Evolutionary conservation across 2,797 vertebrate genomes (phyloP), one percentile per base, ranked within the genome.

Genomic region (Mallotus villosus): DNA sequence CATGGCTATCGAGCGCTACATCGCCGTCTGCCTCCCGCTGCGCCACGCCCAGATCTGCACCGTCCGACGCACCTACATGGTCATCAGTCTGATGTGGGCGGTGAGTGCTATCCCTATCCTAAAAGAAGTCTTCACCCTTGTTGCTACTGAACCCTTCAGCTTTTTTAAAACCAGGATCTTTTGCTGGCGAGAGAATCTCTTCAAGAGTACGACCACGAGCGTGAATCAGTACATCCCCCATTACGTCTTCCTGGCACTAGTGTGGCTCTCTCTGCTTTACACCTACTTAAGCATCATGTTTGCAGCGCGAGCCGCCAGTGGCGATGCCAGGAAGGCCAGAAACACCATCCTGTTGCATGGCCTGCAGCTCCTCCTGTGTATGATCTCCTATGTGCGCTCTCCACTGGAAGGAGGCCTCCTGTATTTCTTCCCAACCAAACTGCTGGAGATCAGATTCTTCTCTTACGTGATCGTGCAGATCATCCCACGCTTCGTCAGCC

Each of bases 1-100:
- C 73, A 93, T 94, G 92, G 90, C 90, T 0, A 46, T 90, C 2
- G 91, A 92, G 78, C 90, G 92, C 67, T 93, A 90, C 78, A 75
- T 93, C 16, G 91, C 93, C 74, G 67, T 93, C 49, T 91, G 92
- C 37, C 1, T 78, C 6, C 91, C 91, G 0, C 82, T 92, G 34
- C 83, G 75, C 12, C 87, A 91, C 1, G 3, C 69, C 17, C 51
- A 84, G 61, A 19, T 92, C 14, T 91, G 89, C 24, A 91, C 86
- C 0, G 53, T 87, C 1, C 84, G 49, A 27, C 75, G 77, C 24
- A 89, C 86, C 0, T 89, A 88, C 27, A 14, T 83, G 12, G 34
- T 87, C 24, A 89, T 92, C 7, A 75, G 70, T 5, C 81, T 83
- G 60, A 87, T 92, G 16, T 92, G 90, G 89, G 60, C 22, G 1